Conservation (phyloP, 2,888 invertebrate genomes). For the Adelognathus sp. region DNA sequence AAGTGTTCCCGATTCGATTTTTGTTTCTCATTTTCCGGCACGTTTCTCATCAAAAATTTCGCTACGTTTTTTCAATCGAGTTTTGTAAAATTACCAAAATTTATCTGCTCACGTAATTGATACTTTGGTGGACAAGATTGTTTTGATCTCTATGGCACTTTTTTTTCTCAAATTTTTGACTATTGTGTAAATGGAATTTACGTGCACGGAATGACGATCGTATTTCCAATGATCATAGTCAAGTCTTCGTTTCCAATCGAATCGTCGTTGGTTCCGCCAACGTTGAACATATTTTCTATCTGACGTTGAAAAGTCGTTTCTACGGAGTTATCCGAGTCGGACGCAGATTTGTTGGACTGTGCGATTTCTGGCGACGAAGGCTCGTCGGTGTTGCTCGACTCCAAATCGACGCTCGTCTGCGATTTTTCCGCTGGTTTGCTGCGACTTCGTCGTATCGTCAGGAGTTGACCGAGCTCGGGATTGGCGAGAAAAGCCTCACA, state of each 20-base stretch:
- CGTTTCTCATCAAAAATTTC: neutral
- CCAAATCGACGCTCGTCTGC: neutral
- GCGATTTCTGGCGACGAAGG: neutral
- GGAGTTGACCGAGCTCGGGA: slow-evolving; percentile 65
- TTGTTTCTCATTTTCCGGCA: no score
- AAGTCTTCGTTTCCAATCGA: neutral
- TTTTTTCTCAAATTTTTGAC: neutral
- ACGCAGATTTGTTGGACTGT: neutral
- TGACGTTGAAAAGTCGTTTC: neutral
- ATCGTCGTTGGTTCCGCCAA: slow-evolving; percentile 1
- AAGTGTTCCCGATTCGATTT: no score
- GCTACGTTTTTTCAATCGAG: neutral
- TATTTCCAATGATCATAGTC: slow-evolving; percentile 27
- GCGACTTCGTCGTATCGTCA: slow-evolving; percentile 40
- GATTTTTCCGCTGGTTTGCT: neutral
- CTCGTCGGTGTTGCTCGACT: slow-evolving; percentile 9
- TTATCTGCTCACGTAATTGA: no score
- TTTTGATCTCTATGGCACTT: no score
- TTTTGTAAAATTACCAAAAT: no score
- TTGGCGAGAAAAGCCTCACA: slow-evolving; percentile 70
- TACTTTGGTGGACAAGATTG: no score
- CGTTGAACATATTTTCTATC: neutral
- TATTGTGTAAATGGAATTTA: neutral
- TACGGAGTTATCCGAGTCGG: neutral
- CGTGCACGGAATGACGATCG: slow-evolving; percentile 37